These are phyloP conservation scores for Gallinago solitaria DNA, from an alignment of 2,797 vertebrate species.

Conservation along the genomic window DNA sequence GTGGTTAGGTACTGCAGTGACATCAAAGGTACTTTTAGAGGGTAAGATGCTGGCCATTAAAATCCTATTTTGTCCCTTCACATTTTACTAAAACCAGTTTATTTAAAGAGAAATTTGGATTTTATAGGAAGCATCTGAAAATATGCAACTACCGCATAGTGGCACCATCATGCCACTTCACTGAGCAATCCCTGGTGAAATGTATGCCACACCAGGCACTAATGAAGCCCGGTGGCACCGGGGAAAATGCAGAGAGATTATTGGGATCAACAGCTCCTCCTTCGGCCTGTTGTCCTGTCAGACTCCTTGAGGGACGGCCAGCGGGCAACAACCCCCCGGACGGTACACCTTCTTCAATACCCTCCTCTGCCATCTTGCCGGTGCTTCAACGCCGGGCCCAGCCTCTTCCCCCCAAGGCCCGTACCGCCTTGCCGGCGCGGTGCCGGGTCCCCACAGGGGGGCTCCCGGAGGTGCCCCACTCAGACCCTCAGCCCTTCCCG, in stretches of 20 bases:
- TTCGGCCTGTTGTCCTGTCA: accelerated
- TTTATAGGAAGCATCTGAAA: neutral
- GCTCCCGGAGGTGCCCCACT: too few species aligned
- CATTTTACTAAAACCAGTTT: neutral
- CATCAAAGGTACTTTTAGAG: accelerated
- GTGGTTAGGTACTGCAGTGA: neutral
- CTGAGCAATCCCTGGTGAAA: accelerated
- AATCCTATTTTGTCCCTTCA: neutral
- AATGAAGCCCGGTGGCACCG: accelerated
- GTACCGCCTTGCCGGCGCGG: accelerated
- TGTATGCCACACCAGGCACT: accelerated
- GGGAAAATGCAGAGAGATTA: accelerated
- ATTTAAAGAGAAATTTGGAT: neutral
- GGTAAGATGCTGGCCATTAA: neutral
- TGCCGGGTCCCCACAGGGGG: too few species aligned
- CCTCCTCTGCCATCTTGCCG: neutral
- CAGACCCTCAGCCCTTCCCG: neutral
- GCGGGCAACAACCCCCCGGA: accelerated
- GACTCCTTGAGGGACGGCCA: accelerated
- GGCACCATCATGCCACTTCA: too few species aligned
- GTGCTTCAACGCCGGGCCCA: neutral
- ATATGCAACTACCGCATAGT: accelerated
- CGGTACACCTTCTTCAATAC: accelerated
- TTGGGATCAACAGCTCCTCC: neutral
- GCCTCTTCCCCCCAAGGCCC: too few species aligned